Base-by-base conservation (phyloP, 2,888 invertebrate genomes). In the Amorpha juglandis region DNA sequence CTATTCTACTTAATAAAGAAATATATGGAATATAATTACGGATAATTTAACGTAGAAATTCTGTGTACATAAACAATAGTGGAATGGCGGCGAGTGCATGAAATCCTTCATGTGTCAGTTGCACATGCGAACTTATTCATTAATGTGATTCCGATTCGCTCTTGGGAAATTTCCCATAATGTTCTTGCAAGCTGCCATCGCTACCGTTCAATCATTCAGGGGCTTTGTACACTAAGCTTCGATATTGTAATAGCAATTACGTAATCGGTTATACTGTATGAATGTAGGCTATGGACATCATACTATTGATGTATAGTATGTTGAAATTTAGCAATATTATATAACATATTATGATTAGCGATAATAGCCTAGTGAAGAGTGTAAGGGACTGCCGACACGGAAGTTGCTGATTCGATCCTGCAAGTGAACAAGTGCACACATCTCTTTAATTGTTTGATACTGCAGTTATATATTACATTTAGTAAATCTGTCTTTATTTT, bases 101-200 rank as follows among this genome's bases (percentile, higher is more conserved):
- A 77, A 86, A 86, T 88, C 86, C 82, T 81, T 89, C 86, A 82
- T 72, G 79, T 86, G 89, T 87, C 90, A 85, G 70, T 67, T 75
- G 77, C 83, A 86, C 78, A 81, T 82, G 84, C 81, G 86, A 80
- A 87, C 84, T 81, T 82, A 76, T 74, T 74, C 75, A 77, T 83
- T 91, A 92, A 92, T 89, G 90, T 88, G 86, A 90, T 90, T 88
- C 81, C 79, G 83, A 84, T 84, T 84, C 80, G 84, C 92, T 89
- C 91, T 76, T 78, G 92, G 92, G 92, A 91, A 92, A 92, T 92
- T 81, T 80, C 76, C 79, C 80, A 79, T 90, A 90, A 89, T 88
- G 89, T 81, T 79, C 77, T 72, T 76, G 76, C 81, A 76, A 70
- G 81, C 76, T 80, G 80, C 77, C 79, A 73, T 74, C 75, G 77